Conservation (phyloP, 2,113 vertebrate genomes). For the Nothocercus nigrocapillus region DNA sequence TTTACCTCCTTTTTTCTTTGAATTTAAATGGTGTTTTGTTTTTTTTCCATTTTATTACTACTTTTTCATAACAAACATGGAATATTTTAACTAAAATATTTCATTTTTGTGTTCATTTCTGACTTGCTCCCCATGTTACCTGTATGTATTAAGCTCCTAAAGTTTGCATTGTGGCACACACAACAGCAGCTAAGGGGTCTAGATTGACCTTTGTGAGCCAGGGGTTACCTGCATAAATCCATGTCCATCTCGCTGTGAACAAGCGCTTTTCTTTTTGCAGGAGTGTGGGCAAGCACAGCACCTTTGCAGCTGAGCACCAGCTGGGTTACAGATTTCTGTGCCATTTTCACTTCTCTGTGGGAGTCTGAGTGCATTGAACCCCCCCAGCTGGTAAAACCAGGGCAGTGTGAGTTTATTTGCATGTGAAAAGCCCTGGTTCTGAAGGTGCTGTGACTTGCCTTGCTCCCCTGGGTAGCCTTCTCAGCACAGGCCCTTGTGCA, state of each 20-base stretch:
- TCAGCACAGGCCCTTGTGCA: not conserved
- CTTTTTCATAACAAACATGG: not conserved
- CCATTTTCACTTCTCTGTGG: constrained; percentile 58
- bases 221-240: constrained; percentile 67
- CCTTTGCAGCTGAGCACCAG: constrained; percentile 69
- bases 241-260: constrained; percentile 50
- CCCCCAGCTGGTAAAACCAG: constrained; percentile 65
- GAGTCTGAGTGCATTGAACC: constrained; percentile 58
- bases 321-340: constrained; percentile 63
- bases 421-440: constrained; percentile 50
- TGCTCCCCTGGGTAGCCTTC: constrained; percentile 51
- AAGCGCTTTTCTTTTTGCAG: constrained; percentile 68
- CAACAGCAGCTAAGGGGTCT: constrained; percentile 1
- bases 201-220: constrained; percentile 29
- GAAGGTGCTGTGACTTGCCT: constrained; percentile 44
- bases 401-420: constrained; percentile 36
- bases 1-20: not conserved
- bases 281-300: constrained; percentile 59
- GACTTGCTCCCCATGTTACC: not conserved
- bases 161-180: not conserved
- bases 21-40: not conserved
- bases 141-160: not conserved
- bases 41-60: not conserved
- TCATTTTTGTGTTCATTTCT: not conserved
- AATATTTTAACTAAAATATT: not conserved